Conservation (phyloP, 2,113 vertebrate genomes). For the Phalacrocorax brasilianus region DNA sequence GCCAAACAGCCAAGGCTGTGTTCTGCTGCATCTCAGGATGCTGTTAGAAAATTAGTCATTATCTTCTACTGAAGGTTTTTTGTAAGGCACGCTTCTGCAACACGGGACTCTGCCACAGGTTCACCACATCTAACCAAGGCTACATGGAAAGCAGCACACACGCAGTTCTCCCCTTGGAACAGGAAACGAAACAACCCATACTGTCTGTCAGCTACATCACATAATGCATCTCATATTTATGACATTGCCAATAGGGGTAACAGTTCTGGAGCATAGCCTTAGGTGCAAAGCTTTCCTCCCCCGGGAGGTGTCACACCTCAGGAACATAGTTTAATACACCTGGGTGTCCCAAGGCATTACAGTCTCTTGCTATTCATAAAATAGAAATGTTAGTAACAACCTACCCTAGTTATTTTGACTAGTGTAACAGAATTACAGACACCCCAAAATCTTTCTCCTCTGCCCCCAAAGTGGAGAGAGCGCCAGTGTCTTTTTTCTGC, state of each 20-base stretch:
- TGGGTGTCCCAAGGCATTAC: rapidly evolving
- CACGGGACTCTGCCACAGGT: not conserved
- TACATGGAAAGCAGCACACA: not conserved
- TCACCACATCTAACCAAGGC: not conserved
- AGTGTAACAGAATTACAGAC: not conserved
- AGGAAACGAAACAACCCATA: rapidly evolving
- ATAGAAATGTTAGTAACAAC: not conserved
- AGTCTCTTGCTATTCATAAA: not conserved
- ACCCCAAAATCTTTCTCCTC: not conserved
- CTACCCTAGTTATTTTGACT: not conserved
- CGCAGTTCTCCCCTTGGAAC: not conserved
- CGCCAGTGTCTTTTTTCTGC: not conserved
- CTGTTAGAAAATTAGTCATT: not conserved
- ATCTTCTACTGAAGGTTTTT: not conserved
- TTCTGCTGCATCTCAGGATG: not conserved
- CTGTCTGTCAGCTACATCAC: not conserved
- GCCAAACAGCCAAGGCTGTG: not conserved
- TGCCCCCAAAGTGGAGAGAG: not conserved
- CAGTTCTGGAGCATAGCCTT: not conserved
- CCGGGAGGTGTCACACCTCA: not conserved
- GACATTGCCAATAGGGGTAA: not conserved
- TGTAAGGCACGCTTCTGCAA: not conserved
- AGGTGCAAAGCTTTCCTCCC: not conserved
- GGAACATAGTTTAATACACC: not conserved
- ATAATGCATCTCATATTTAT: not conserved